Evolutionary conservation across 2,888 invertebrate species (phyloP), one percentile per base, ranked within the genome.

Genomic region (Bimastos eiseni): DNA sequence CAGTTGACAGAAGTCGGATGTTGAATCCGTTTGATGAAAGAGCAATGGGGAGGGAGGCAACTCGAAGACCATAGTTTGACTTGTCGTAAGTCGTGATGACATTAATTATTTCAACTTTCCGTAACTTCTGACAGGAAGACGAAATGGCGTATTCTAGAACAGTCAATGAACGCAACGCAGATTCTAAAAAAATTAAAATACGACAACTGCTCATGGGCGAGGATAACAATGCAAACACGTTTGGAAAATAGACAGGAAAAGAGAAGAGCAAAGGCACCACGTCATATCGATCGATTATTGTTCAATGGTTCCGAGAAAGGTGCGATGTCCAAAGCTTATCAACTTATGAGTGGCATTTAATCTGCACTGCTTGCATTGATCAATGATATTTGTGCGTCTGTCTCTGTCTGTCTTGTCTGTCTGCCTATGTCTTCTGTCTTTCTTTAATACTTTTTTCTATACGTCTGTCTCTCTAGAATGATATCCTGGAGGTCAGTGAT

Each of bases 381-480:
- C 55, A 30, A 30, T 55, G 55, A 30, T 55, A 5, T 3, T 13
- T 90, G 13, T 37, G 38, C 86, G 17, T 83, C 41, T 84, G 86
- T 37, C 37, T 90, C 41, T 83, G 6, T 86, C 86, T 34, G 83
- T 90, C 90, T 83, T n/a, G 19, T 90, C 86, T 83, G 41, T 90
- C 90, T 89, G 88, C 89, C 90, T 89, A 19, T 90, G 88, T 89
- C 89, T 90, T 38, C 89, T 89, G 33, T 90, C 89, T 89, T 38
- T 90, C 90, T 89, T 89, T 90, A n/a, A n/a, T n/a, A 88, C 38
- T 30, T 90, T 55, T 89, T 89, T 90, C 89, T 89, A n/a, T 90
- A 44, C 49, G 55, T 89, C 88, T 89, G 13, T 84, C 70, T 90
- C 44, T 86, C 90, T 90, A 34, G 33, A 37, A 38, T 38, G 13